Conservation (phyloP, 2,113 vertebrate species). For the Rhinolophus ferrumequinum region DNA sequence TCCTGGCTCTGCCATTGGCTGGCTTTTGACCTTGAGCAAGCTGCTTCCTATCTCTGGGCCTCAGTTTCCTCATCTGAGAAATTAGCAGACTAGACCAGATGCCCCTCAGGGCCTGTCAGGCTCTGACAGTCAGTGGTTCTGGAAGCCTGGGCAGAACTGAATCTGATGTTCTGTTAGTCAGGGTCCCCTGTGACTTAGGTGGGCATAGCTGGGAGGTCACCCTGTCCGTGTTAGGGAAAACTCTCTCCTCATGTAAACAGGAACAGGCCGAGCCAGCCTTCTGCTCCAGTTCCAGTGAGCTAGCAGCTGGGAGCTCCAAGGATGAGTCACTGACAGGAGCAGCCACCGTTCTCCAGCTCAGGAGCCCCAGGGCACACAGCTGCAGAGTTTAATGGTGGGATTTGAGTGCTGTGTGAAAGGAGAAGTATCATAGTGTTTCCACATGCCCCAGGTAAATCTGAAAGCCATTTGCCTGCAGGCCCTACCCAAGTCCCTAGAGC, state of each 20-base stretch:
- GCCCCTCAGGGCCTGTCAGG: background rate
- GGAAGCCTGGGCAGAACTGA: background rate
- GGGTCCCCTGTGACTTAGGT: background rate
- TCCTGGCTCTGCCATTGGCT: background rate
- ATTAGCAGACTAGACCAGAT: background rate
- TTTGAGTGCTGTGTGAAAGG: conserved; percentile 39
- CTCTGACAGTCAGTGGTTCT: background rate
- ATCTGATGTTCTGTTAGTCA: background rate
- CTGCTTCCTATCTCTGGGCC: background rate
- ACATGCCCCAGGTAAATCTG: background rate
- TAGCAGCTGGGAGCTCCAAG: conserved; percentile 4
- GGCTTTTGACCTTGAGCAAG: background rate
- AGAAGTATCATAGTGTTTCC: conserved; percentile 58
- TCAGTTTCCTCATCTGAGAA: background rate
- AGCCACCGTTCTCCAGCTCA: background rate
- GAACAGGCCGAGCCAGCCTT: conserved; percentile 53
- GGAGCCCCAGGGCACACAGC: background rate
- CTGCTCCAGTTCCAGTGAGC: conserved; percentile 32
- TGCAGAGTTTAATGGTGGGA: conserved; percentile 51
- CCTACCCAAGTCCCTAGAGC: background rate
- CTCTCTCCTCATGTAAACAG: conserved; percentile 35
- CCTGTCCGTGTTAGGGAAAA: background rate
- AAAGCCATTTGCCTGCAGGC: background rate
- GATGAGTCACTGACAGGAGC: conserved; percentile 65
- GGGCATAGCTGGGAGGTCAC: background rate